Evolutionary conservation across 2,797 vertebrate species (phyloP), one percentile per base, ranked within the genome.

Genomic region (Synanceia verrucosa): DNA sequence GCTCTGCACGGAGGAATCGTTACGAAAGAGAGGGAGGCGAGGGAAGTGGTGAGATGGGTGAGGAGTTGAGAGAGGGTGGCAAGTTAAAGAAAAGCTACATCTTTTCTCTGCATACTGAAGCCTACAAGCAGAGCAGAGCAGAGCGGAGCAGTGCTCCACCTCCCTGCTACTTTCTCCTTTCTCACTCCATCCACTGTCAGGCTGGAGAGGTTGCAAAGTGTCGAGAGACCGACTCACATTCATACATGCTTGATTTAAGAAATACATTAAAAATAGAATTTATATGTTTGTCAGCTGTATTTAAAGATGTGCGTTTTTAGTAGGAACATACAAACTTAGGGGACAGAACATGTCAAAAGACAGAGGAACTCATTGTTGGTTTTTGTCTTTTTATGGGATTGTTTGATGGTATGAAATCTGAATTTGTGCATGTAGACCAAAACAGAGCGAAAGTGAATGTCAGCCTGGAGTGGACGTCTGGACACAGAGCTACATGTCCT

Each of bases 101-200:
- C 81, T 48, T 39, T 44, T 64, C 56, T 74, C 77, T 82, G 78
- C 77, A 82, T 67, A 46, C 56, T 62, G 74, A 84, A 73, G 69
- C 64, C 62, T 63, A 72, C 59, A 78, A 76, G 75, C 61, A 48
- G 39, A 76, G 44, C 63, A 55, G 50, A 70, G 73, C 70, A 48
- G 51, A 65, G 63, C 60, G 70, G 58, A 41, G 76, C 73, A 72
- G 39, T 41, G 18, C 39, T 41, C 16, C 39, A 78, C 51, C 63
- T 31, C 19, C 28, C 65, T 52, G 41, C 51, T 53, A n/a, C 19
- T 43, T 64, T 58, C 79, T 70, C 63, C 55, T 31, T 51, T 57
- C 57, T 37, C 8, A 12, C 39, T 41, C 6, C 44, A 46, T 60
- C 31, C 31, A 33, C 31, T 9, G 31, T 33, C 31, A 33, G 37